Percentiles rank a stretch among this genome's conserved stretches.
phyloP scores from a whole-genome alignment of 2,888 invertebrate genomes.

The Ennomos erosarius region DNA sequence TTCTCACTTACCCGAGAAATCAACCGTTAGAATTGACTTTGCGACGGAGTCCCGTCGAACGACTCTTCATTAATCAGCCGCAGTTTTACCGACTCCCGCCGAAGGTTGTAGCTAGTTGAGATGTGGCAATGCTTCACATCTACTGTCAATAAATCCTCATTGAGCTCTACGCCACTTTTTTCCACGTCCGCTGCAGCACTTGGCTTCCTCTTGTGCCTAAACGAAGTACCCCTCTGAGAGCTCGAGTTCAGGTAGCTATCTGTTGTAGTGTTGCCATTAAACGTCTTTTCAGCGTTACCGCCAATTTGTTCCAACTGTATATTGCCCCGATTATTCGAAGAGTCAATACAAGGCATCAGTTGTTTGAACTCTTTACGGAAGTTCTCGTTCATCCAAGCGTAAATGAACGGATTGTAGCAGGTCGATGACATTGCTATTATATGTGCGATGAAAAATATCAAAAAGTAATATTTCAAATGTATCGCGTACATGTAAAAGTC shows the following conservation, averaged over 20 bases:
- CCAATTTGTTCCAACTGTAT: conserved; percentile 81
- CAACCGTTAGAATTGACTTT: conserved; percentile 82
- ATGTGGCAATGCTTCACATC: conserved; percentile 82
- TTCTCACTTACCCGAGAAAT: conserved; percentile 69
- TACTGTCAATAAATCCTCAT: conserved; percentile 73
- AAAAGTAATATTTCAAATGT: conserved; percentile 92
- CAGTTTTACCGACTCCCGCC: conserved; percentile 78
- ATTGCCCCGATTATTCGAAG: conserved; percentile 71
- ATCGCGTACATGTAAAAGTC: conserved; percentile 91
- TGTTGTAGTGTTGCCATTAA: conserved; percentile 91
- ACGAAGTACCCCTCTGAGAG: conserved; percentile 81
- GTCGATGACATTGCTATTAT: conserved; percentile 98
- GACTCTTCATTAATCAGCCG: conserved; percentile 80
- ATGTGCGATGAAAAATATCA: conserved; percentile 96
- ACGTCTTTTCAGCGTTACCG: conserved; percentile 88
- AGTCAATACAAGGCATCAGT: conserved; percentile 88
- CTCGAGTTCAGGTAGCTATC: conserved; percentile 87
- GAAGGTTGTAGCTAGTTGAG: conserved; percentile 78
- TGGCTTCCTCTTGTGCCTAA: conserved; percentile 82
- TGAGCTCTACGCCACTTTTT: conserved; percentile 79
- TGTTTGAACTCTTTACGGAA: conserved; percentile 97
- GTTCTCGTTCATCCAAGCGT: conserved; percentile 98
- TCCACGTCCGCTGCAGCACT: conserved; percentile 87
- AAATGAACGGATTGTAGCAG: conserved; percentile 98
- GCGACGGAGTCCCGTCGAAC: conserved; percentile 71